Conservation (phyloP, 23 tunicate genomes). For the Phallusia fumigata region DNA sequence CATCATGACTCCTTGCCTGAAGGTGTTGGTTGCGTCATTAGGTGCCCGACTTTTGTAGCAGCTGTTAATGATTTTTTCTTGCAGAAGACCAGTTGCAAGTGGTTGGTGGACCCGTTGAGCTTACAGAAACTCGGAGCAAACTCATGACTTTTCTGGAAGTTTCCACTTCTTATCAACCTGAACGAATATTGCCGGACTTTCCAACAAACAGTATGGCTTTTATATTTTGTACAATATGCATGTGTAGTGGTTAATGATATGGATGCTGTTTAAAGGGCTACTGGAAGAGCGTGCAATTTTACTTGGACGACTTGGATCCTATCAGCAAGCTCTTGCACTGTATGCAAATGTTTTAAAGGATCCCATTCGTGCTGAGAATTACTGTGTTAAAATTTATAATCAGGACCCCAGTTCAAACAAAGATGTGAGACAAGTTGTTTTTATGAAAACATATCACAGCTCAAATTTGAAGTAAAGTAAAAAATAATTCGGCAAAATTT, state of each 20-base stretch:
- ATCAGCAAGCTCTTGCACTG: constrained; percentile 78
- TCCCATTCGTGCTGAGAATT: constrained; percentile 61
- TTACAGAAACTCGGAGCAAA: constrained; percentile 52
- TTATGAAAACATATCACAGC: no score
- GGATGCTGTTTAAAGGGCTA: constrained; percentile 31
- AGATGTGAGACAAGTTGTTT: constrained; percentile 46
- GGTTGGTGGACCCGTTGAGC: constrained; percentile 45
- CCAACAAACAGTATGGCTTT: constrained; percentile 49
- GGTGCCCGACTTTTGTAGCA: not conserved
- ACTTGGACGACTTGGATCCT: constrained; percentile 67
- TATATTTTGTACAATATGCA: not conserved
- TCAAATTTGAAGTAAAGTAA: no score
- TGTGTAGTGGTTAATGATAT: not conserved
- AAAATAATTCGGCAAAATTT: no score
- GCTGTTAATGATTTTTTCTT: not conserved
- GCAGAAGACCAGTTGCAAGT: not conserved
- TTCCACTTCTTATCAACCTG: constrained; percentile 61
- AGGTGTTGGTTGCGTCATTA: constrained; percentile 26
- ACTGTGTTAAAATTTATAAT: constrained; percentile 64
- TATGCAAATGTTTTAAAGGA: constrained; percentile 59
- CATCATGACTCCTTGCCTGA: constrained; percentile 51
- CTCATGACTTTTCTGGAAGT: constrained; percentile 60
- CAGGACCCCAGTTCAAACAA: constrained; percentile 47
- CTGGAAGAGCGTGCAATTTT: constrained; percentile 76
- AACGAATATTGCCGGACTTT: constrained; percentile 59